phyloP scores from a whole-genome alignment of 2,797 vertebrate genomes.

The Furcifer pardalis region DNA sequence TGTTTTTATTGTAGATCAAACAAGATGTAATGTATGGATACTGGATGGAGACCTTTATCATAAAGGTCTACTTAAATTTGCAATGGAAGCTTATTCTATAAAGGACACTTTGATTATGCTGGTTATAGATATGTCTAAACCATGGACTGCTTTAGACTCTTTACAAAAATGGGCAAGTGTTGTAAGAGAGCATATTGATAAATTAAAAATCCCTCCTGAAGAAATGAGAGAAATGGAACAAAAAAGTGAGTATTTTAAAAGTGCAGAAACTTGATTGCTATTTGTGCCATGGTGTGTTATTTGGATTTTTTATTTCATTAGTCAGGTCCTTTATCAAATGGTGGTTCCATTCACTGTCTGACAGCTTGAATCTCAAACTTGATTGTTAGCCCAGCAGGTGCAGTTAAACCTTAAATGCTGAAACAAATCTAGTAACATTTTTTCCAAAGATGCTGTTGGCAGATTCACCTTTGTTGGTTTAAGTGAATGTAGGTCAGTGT shows the following conservation, averaged over 20 bases:
- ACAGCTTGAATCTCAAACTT: too few species aligned
- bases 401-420: too few species aligned
- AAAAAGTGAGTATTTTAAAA: conserved; percentile 84
- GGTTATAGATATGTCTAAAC: conserved; percentile 94
- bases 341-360: background rate
- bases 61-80: conserved; percentile 96
- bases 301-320: too few species aligned
- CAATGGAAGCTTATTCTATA: conserved; percentile 85
- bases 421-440: background rate
- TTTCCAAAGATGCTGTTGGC: background rate
- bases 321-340: too few species aligned
- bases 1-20: conserved; percentile 83
- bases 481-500: too few species aligned
- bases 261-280: background rate
- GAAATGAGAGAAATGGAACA: conserved; percentile 95
- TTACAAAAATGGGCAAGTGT: conserved; percentile 98
- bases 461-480: too few species aligned
- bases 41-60: conserved; percentile 97
- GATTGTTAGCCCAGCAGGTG: too few species aligned
- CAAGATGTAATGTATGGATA: conserved; percentile 97
- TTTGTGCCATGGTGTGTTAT: background rate
- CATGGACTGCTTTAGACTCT: conserved; percentile 96
- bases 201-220: conserved; percentile 93
- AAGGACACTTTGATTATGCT: conserved; percentile 90
- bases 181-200: conserved; percentile 94